phyloP scores from a whole-genome alignment of 1,140 invertebrate genomes.

The Metaphire vulgaris region DNA sequence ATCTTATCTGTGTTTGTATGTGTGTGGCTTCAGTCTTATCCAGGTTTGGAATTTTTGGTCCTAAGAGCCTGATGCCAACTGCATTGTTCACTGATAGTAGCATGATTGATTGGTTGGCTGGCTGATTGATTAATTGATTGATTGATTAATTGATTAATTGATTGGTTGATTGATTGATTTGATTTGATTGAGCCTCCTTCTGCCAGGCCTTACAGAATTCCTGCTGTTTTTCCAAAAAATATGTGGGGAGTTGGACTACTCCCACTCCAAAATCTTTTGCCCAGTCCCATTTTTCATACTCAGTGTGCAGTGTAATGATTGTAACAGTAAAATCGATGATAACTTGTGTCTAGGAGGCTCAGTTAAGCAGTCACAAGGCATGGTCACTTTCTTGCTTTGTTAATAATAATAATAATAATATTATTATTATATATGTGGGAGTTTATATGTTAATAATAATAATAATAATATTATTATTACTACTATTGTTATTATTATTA shows the following conservation, averaged over 20 bases:
- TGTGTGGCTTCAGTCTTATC: too few relatives aligned
- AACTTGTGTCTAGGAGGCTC: neutral
- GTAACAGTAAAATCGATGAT: neutral
- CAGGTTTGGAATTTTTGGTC: neutral
- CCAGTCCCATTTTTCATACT: too few relatives aligned
- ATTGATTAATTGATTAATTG: too few relatives aligned
- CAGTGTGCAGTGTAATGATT: constrained; percentile 11
- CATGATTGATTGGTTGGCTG: too few relatives aligned
- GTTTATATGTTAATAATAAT: neutral
- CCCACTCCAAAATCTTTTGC: too few relatives aligned
- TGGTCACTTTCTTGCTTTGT: neutral
- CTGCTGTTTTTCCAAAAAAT: constrained; percentile 20
- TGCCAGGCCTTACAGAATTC: constrained; percentile 5
- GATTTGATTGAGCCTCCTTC: neutral
- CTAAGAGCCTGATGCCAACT: neutral
- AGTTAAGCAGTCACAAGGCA: neutral
- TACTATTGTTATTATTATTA: neutral
- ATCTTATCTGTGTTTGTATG: neutral
- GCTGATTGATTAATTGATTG: too few relatives aligned
- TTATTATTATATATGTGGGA: neutral
- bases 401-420: neutral
- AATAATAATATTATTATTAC: neutral
- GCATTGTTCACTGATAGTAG: neutral
- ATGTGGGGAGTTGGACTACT: too few relatives aligned
- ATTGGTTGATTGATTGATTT: too few relatives aligned